Evolutionary conservation across 2,888 invertebrate species (phyloP).

Genomic region (Polydrusus cervinus): DNA sequence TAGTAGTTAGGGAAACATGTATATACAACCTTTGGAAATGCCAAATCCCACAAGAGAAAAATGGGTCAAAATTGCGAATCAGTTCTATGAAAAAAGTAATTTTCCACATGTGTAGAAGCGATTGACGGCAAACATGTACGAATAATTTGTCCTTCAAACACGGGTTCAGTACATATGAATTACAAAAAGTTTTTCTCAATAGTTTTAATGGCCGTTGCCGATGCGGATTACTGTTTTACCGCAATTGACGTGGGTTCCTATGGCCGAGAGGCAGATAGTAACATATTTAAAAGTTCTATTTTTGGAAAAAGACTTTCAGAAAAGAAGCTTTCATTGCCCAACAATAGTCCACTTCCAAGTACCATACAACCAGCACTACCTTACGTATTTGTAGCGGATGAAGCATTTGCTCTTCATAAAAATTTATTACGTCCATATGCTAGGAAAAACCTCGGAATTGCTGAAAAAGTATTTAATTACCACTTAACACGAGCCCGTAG

Average conservation of each 20-base stretch:
- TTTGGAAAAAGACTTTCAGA: conserved; percentile 15
- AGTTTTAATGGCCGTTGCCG: conserved; percentile 61
- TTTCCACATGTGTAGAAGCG: conserved; percentile 1
- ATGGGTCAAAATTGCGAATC: background rate
- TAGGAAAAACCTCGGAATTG: background rate
- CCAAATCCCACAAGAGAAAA: conserved; percentile 2
- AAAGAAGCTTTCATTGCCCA: conserved; percentile 23
- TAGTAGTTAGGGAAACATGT: background rate
- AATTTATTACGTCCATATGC: background rate
- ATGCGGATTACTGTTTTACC: conserved; percentile 62
- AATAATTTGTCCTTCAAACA: conserved; percentile 21
- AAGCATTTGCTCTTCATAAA: conserved; percentile 20
- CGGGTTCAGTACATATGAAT: conserved; percentile 22
- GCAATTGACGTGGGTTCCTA: conserved; percentile 60
- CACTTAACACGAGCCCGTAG: conserved; percentile 4
- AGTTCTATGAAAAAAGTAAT: conserved; percentile 18
- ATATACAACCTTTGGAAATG: conserved; percentile 7
- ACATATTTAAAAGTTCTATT: conserved; percentile 50
- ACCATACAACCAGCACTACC: conserved; percentile 21
- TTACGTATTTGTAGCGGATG: conserved; percentile 32
- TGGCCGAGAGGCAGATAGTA: conserved; percentile 60
- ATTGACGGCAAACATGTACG: conserved; percentile 25
- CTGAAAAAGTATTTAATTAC: background rate
- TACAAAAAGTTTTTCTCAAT: conserved; percentile 45
- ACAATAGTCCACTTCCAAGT: conserved; percentile 26